phyloP scores from a whole-genome alignment of 2,888 invertebrate species.

The Argyresthia goedartella region DNA sequence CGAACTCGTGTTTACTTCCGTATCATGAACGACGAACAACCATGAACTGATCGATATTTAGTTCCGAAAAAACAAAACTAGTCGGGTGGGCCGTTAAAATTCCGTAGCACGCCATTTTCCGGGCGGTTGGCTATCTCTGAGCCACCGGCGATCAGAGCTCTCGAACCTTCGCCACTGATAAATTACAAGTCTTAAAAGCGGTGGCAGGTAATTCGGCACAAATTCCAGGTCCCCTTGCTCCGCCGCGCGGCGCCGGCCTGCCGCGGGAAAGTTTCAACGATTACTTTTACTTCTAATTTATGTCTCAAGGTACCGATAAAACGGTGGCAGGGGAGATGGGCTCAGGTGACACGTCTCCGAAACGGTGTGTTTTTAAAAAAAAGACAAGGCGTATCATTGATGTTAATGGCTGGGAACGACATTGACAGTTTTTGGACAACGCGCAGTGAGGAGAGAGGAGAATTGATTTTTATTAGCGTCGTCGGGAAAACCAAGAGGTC shows the following conservation, averaged over 20 bases:
- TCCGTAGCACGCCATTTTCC: constrained; percentile 35
- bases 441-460: background rate
- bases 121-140: constrained; percentile 22
- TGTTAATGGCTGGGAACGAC: background rate
- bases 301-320: constrained; percentile 53
- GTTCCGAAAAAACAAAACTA: background rate
- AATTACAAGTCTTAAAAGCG: constrained; percentile 73
- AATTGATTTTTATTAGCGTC: constrained; percentile 1
- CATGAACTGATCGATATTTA: constrained; percentile 1
- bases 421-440: background rate
- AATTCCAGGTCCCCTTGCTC: constrained; percentile 42
- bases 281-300: constrained; percentile 65
- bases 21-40: background rate
- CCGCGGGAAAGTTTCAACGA: constrained; percentile 61
- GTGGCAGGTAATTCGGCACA: constrained; percentile 73
- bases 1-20: background rate
- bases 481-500: constrained; percentile 29
- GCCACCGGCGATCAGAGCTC: constrained; percentile 21
- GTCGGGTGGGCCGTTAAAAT: constrained; percentile 4
- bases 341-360: constrained; percentile 49
- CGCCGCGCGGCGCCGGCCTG: constrained; percentile 33
- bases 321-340: constrained; percentile 40
- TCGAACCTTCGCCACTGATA: constrained; percentile 62
- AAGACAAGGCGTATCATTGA: constrained; percentile 1
- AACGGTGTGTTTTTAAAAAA: constrained; percentile 26